phyloP scores from a whole-genome alignment of 2,113 vertebrate species.

The Galemys pyrenaicus region DNA sequence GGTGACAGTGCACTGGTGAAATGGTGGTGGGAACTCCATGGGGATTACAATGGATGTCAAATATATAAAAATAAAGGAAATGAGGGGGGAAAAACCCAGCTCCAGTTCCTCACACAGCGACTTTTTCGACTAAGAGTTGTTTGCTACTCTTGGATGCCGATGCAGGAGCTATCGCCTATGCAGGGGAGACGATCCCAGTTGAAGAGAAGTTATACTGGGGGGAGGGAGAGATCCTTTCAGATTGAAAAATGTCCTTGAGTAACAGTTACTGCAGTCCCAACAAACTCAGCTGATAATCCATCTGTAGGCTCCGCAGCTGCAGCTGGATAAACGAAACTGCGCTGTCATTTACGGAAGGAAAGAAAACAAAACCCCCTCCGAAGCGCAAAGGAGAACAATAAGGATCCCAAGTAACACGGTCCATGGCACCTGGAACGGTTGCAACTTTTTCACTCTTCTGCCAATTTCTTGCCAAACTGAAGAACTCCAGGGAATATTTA shows the following conservation, averaged over 20 bases:
- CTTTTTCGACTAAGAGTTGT: not conserved
- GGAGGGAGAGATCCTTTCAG: not conserved
- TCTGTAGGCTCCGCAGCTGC: not conserved
- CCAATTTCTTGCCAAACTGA: constrained; percentile 30
- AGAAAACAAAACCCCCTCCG: not conserved
- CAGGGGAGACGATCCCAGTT: not conserved
- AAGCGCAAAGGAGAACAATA: constrained; percentile 26
- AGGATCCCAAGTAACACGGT: not conserved
- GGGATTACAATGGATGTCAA: no score
- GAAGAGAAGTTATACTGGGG: not conserved
- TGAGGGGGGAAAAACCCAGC: not conserved
- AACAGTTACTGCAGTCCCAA: constrained; percentile 63
- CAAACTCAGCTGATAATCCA: constrained; percentile 48
- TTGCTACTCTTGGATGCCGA: not conserved
- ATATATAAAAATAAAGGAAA: no score
- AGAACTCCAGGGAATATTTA: not conserved
- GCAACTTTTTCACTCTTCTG: constrained; percentile 1
- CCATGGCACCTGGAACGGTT: not conserved
- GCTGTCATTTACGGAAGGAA: not conserved
- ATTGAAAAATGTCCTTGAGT: not conserved
- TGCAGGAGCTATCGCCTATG: not conserved
- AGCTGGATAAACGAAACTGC: constrained; percentile 65
- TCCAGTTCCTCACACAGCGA: not conserved
- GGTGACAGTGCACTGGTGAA: no score
- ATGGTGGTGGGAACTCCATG: no score